These are phyloP conservation scores for Pedetes capensis DNA, from an alignment of 2,113 vertebrate genomes.

Conservation along the genomic window DNA sequence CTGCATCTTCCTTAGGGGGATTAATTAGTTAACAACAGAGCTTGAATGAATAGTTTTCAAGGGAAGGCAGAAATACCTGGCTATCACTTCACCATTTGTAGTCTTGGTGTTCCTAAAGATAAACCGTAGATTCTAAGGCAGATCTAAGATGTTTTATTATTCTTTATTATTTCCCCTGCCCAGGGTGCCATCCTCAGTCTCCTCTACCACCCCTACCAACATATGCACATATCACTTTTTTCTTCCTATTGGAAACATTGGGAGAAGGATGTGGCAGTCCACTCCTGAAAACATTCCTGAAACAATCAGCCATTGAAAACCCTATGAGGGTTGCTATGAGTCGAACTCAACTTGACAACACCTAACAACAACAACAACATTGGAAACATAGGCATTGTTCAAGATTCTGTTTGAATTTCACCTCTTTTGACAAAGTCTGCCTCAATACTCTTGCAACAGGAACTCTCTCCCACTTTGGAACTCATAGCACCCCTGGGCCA, in stretches of 20 bases:
- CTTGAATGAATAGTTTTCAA: not conserved
- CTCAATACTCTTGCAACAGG: not conserved
- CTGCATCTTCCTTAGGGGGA: not conserved
- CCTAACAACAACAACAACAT: too few species aligned
- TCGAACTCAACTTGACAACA: too few species aligned
- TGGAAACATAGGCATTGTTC: not conserved
- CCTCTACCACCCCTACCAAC: not conserved
- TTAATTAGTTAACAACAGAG: not conserved
- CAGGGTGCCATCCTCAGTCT: not conserved
- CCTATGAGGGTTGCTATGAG: too few species aligned
- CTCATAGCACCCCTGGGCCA: not conserved
- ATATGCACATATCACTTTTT: not conserved
- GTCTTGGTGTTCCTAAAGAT: not conserved
- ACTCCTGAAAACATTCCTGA: too few species aligned
- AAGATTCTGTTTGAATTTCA: conserved; percentile 25
- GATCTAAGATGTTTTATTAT: not conserved
- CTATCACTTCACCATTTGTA: conserved; percentile 23
- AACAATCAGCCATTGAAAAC: too few species aligned
- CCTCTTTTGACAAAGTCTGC: not conserved
- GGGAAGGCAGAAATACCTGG: not conserved
- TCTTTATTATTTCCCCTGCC: not conserved
- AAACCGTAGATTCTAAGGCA: not conserved
- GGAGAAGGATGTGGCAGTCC: too few species aligned
- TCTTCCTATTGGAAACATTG: conserved; percentile 9
- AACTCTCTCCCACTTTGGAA: not conserved